These are phyloP conservation scores for Taenaris catops DNA, from an alignment of 2,888 invertebrate species.

Conservation along the genomic window DNA sequence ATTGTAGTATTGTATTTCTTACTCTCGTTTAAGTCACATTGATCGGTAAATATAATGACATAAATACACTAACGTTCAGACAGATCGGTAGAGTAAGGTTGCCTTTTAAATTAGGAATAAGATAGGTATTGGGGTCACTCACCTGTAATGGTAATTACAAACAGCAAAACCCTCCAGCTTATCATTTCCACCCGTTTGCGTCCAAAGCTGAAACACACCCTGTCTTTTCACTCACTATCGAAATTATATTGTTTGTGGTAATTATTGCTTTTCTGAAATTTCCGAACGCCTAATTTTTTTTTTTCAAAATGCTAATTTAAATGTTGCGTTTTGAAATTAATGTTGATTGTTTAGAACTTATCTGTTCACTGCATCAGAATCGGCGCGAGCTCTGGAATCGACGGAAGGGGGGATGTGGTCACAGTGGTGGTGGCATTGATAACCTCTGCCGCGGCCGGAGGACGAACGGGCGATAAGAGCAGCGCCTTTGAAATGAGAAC, in stretches of 20 bases:
- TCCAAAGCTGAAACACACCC: conserved; percentile 32
- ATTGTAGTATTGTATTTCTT: too few relatives aligned
- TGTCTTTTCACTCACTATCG: conserved; percentile 16
- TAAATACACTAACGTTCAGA: too few relatives aligned
- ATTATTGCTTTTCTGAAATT: neutral
- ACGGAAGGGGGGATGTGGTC: conserved; percentile 40
- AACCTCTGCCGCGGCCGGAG: conserved; percentile 64
- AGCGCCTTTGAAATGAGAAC: conserved; percentile 64
- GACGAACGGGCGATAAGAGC: conserved; percentile 50
- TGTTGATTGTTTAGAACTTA: conserved; percentile 51
- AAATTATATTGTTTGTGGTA: conserved; percentile 3
- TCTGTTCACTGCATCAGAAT: conserved; percentile 57
- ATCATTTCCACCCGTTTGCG: conserved; percentile 65
- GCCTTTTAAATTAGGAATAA: too few relatives aligned
- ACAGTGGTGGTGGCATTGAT: conserved; percentile 48
- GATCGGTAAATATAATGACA: too few relatives aligned
- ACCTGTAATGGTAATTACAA: conserved; percentile 61
- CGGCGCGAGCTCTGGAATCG: conserved; percentile 37
- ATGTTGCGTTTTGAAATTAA: conserved; percentile 30
- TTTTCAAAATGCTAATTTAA: neutral
- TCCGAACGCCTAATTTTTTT: neutral
- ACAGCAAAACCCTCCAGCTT: conserved; percentile 58
- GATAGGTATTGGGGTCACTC: too few relatives aligned
- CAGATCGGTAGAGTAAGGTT: too few relatives aligned
- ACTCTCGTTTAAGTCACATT: too few relatives aligned